Conservation (phyloP, 2,113 vertebrate genomes). For the Uropsilus gracilis region DNA sequence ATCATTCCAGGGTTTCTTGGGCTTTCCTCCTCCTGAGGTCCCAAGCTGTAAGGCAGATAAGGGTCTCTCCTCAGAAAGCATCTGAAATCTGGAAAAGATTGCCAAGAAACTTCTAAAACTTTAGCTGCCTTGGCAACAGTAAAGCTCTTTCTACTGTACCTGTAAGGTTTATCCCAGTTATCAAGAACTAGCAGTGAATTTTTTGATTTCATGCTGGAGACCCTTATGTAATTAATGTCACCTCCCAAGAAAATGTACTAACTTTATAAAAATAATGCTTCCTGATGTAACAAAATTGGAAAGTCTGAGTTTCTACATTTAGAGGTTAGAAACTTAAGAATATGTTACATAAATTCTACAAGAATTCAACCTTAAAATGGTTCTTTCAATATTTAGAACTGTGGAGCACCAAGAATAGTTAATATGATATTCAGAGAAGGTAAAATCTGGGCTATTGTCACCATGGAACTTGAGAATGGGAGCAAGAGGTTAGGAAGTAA, state of each 20-base stretch:
- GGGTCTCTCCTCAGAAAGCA: conserved; percentile 48
- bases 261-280: conserved; percentile 34
- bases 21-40: conserved; percentile 44
- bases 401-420: background rate
- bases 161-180: conserved; percentile 36
- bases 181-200: conserved; percentile 29
- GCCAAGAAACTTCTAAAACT: conserved; percentile 75
- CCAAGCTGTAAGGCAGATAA: conserved; percentile 28
- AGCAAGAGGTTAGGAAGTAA: background rate
- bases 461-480: background rate
- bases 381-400: background rate
- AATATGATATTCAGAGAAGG: background rate
- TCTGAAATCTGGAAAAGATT: conserved; percentile 65
- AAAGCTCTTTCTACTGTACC: conserved; percentile 63
- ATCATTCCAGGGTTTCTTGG: conserved; percentile 44
- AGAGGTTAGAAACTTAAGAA: conserved; percentile 5
- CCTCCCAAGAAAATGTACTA: background rate
- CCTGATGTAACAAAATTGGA: conserved; percentile 6
- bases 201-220: conserved; percentile 46
- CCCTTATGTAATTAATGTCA: background rate
- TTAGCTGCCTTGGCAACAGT: conserved; percentile 73
- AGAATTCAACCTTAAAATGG: conserved; percentile 26
- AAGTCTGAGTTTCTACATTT: conserved; percentile 12
- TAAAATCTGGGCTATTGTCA: background rate
- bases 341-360: conserved; percentile 10